Percentiles rank a stretch among this genome's conserved stretches.
phyloP scores from a whole-genome alignment of 2,888 invertebrate genomes.

The Harmothoe impar region DNA sequence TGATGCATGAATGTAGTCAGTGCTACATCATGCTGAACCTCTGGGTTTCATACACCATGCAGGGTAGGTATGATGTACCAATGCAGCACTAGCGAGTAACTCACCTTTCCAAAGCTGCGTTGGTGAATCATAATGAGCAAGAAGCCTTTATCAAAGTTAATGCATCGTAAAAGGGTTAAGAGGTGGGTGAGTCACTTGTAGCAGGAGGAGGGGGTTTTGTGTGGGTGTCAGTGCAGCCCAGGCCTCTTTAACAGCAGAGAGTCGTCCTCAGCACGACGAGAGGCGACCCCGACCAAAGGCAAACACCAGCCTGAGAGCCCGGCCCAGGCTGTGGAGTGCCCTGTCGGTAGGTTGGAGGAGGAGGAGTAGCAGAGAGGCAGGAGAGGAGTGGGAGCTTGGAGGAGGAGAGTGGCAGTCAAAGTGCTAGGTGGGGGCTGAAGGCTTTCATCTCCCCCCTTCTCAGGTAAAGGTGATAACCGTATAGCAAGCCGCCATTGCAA shows the following conservation, averaged over 20 bases:
- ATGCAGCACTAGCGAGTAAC: too few relatives aligned
- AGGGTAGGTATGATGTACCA: too few relatives aligned
- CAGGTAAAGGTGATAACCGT: neutral
- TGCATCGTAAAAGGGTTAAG: neutral
- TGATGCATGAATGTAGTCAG: too few relatives aligned
- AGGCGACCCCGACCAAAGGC: neutral
- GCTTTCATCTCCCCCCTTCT: neutral
- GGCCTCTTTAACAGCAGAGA: neutral
- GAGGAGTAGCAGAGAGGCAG: too few relatives aligned
- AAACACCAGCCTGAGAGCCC: neutral
- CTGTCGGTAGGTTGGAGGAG: neutral
- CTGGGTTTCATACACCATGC: too few relatives aligned
- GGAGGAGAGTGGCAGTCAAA: too few relatives aligned
- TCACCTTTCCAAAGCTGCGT: too few relatives aligned
- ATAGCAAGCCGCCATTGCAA: neutral
- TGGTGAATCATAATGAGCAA: too few relatives aligned
- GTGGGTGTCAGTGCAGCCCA: neutral
- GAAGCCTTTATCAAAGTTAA: too few relatives aligned
- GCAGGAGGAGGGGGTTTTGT: slow-evolving; percentile 1
- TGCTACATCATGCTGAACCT: too few relatives aligned
- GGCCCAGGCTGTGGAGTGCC: neutral
- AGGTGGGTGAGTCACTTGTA: slow-evolving; percentile 24
- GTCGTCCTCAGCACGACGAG: neutral
- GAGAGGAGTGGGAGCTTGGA: neutral
- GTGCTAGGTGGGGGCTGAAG: neutral